These are phyloP conservation scores for Drusus annulatus DNA, from an alignment of 1,140 invertebrate genomes.

Conservation along the genomic window DNA sequence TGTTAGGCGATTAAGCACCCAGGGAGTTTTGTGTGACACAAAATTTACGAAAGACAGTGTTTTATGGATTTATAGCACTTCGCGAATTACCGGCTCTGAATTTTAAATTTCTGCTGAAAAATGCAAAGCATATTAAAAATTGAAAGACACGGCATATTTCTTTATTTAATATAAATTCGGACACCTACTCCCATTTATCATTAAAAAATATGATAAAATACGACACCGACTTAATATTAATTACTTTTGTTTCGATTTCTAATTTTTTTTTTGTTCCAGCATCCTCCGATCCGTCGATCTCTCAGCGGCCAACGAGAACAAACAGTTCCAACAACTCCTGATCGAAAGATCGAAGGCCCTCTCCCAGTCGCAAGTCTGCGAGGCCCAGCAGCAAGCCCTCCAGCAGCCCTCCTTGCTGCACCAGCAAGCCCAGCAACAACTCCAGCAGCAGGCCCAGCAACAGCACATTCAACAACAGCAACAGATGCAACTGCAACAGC, in stretches of 20 bases:
- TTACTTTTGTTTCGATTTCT: too few species aligned
- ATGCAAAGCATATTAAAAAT: not conserved
- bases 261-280: constrained; percentile 68
- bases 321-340: constrained; percentile 83
- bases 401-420: constrained; percentile 65
- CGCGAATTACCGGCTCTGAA: not conserved
- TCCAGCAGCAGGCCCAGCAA: constrained; percentile 57
- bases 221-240: too few species aligned
- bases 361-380: constrained; percentile 61
- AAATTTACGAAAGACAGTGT: constrained; percentile 33
- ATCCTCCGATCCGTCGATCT: constrained; percentile 86
- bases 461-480: constrained; percentile 54
- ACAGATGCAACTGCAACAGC: constrained; percentile 68
- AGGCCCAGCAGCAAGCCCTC: constrained; percentile 61
- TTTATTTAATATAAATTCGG: too few species aligned
- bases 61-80: constrained; percentile 21
- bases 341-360: constrained; percentile 84
- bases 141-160: too few species aligned
- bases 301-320: constrained; percentile 74
- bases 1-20: constrained; percentile 36
- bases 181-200: too few species aligned
- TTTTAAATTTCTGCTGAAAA: not conserved
- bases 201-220: too few species aligned
- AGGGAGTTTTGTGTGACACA: constrained; percentile 14
- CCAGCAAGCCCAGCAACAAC: constrained; percentile 42